Percentiles rank a stretch among this genome's conserved stretches.
Evolutionary conservation across 2,888 invertebrate species (phyloP).

Genomic region (Meganola albula): DNA sequence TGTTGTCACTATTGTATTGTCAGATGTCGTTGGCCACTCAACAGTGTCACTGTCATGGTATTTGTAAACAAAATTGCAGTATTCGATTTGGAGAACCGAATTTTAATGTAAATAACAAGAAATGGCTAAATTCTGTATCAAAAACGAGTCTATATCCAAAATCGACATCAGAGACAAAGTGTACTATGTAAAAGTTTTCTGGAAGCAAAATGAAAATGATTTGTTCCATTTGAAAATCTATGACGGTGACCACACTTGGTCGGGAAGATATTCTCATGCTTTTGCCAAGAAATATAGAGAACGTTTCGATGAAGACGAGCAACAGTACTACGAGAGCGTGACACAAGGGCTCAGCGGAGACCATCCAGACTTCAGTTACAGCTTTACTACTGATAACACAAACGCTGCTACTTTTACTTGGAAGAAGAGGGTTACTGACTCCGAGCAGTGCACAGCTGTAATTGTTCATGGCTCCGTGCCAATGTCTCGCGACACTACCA

Average conservation of each 20-base stretch:
- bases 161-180: constrained; percentile 29
- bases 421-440: constrained; percentile 42
- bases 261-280: constrained; percentile 44
- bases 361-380: constrained; percentile 29
- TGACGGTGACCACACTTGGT: constrained; percentile 42
- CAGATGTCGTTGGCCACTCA: too few species aligned
- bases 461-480: constrained; percentile 43
- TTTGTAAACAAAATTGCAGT: too few species aligned
- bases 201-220: constrained; percentile 38
- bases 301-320: constrained; percentile 34
- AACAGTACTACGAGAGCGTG: constrained; percentile 40
- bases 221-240: constrained; percentile 50
- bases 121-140: background rate
- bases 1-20: too few species aligned
- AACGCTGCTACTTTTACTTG: constrained; percentile 42
- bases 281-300: constrained; percentile 35
- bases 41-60: too few species aligned
- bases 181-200: constrained; percentile 41
- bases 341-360: constrained; percentile 29
- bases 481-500: constrained; percentile 27
- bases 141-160: constrained; percentile 34
- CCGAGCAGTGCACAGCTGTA: too few species aligned
- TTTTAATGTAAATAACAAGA: background rate
- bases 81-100: too few species aligned
- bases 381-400: constrained; percentile 30